Conservation (phyloP, 37 sponge, comb jelly and placozoan species). For the Hexactinellida sp. region DNA sequence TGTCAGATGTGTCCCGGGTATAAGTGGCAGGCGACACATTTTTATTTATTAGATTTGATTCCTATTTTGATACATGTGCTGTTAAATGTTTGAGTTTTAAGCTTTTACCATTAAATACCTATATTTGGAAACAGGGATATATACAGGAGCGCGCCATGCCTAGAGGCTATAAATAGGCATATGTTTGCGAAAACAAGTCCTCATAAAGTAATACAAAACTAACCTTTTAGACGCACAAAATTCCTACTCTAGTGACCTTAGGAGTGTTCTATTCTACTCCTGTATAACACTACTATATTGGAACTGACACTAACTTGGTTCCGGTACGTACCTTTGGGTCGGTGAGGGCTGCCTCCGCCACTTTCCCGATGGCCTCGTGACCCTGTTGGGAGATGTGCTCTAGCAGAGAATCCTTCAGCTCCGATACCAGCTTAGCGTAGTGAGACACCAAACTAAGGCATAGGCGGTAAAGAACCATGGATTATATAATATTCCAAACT, state of each 20-base stretch:
- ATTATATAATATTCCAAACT: too few relatives aligned
- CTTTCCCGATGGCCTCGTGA: not conserved
- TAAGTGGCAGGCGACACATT: not conserved
- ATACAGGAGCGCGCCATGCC: too few relatives aligned
- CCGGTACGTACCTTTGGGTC: constrained; percentile 1
- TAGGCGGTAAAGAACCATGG: too few relatives aligned
- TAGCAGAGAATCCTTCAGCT: not conserved
- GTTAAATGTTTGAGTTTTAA: not conserved
- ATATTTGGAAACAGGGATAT: not conserved
- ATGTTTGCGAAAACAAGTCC: too few relatives aligned
- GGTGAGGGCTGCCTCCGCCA: not conserved
- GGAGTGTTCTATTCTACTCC: too few relatives aligned
- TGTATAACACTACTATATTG: not conserved
- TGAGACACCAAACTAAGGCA: not conserved
- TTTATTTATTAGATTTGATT: not conserved
- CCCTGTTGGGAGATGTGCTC: not conserved
- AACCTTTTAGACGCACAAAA: too few relatives aligned
- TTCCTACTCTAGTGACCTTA: too few relatives aligned
- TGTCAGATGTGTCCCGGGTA: not conserved
- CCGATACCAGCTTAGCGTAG: not conserved
- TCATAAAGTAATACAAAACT: too few relatives aligned
- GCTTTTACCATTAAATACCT: not conserved
- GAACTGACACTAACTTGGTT: not conserved
- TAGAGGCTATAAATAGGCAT: too few relatives aligned
- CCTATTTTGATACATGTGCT: not conserved